phyloP scores from a whole-genome alignment of 1,140 invertebrate species.

The Spodoptera litura region DNA sequence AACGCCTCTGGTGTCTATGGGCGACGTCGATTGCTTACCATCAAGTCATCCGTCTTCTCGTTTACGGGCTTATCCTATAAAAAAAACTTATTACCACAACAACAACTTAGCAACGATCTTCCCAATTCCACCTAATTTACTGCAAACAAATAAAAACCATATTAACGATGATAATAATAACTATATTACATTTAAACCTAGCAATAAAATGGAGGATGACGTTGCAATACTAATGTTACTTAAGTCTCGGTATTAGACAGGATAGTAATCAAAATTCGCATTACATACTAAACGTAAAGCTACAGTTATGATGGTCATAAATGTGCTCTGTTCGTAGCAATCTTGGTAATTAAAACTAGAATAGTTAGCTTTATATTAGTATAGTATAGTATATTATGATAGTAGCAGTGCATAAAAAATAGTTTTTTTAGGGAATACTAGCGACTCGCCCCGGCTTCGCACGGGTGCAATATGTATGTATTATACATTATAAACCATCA shows the following conservation, averaged over 20 bases:
- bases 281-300: conserved; percentile 32
- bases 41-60: too few species aligned
- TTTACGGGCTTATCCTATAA: too few species aligned
- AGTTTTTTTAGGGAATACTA: too few species aligned
- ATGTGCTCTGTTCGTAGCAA: conserved; percentile 11
- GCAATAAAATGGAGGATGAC: conserved; percentile 17
- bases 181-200: neutral
- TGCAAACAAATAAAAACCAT: neutral
- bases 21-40: too few species aligned
- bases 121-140: neutral
- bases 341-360: conserved; percentile 44
- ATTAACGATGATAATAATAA: neutral
- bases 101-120: too few species aligned
- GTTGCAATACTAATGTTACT: conserved; percentile 2
- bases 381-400: neutral
- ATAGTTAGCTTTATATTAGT: conserved; percentile 30
- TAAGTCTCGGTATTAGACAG: neutral
- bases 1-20: too few species aligned
- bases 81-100: too few species aligned
- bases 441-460: too few species aligned
- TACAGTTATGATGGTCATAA: conserved; percentile 36
- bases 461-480: too few species aligned
- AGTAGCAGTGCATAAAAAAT: too few species aligned
- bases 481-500: too few species aligned
- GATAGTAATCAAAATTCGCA: conserved; percentile 39